phyloP scores from a whole-genome alignment of 2,797 vertebrate genomes.

The Neopelma chrysocephalum region DNA sequence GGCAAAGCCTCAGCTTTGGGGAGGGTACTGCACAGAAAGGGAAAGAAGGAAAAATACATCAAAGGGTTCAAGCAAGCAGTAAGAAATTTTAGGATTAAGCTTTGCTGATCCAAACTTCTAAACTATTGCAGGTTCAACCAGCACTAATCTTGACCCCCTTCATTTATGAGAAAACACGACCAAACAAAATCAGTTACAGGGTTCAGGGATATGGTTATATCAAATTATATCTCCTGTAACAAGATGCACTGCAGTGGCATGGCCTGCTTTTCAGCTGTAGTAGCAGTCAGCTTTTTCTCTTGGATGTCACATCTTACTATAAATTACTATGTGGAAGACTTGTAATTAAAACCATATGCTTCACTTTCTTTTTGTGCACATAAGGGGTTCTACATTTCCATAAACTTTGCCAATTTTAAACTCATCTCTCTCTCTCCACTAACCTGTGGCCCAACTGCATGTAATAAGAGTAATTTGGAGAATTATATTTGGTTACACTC shows the following conservation, averaged over 20 bases:
- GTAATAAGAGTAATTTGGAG: conserved; percentile 53
- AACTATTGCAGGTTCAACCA: conserved; percentile 9
- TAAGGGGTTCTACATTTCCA: conserved; percentile 12
- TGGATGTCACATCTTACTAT: conserved; percentile 17
- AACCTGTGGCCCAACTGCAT: conserved; percentile 34
- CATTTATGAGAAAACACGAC: conserved; percentile 42
- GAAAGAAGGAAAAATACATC: background rate
- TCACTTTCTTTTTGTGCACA: background rate
- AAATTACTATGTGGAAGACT: conserved; percentile 46
- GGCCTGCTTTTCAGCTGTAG: background rate
- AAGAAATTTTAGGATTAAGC: conserved; percentile 25
- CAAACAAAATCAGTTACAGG: conserved; percentile 55
- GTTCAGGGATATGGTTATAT: background rate
- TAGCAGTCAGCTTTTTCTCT: conserved; percentile 4
- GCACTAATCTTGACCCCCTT: background rate
- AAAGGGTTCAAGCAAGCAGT: background rate
- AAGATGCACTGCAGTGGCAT: background rate
- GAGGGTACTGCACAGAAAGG: background rate
- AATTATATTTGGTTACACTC: conserved; percentile 37
- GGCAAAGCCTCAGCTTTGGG: background rate
- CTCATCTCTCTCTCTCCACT: background rate
- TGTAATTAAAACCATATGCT: conserved; percentile 52
- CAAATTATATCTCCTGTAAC: conserved; percentile 30
- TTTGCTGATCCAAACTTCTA: background rate
- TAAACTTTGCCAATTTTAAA: conserved; percentile 40